phyloP scores from a whole-genome alignment of 2,797 vertebrate genomes.

The Poeciliopsis infans region DNA sequence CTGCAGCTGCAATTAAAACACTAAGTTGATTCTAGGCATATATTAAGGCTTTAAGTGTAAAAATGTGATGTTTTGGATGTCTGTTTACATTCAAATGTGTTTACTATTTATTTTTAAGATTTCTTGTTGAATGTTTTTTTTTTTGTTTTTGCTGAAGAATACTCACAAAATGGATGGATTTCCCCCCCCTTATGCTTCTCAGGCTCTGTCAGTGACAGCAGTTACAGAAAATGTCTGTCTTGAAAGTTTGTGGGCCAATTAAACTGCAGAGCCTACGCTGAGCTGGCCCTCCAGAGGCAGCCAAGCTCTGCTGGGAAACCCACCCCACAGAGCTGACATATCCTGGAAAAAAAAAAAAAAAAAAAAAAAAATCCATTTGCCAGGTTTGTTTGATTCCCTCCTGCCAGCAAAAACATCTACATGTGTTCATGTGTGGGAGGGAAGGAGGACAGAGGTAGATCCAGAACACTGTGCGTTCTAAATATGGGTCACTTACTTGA shows the following conservation, averaged over 20 bases:
- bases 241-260: constrained; percentile 53
- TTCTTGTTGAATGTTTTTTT: neutral
- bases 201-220: constrained; percentile 34
- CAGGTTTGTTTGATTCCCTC: constrained; percentile 58
- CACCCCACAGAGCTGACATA: constrained; percentile 46
- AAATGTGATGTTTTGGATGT: constrained; percentile 51
- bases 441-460: constrained; percentile 12
- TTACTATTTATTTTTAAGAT: neutral
- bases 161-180: constrained; percentile 26
- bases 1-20: constrained; percentile 32
- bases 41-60: constrained; percentile 16
- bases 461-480: constrained; percentile 34
- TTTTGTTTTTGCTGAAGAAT: neutral
- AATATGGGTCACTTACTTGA: constrained; percentile 19
- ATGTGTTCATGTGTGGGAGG: constrained; percentile 28
- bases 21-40: constrained; percentile 7
- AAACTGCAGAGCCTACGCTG: constrained; percentile 59
- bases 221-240: constrained; percentile 59
- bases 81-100: neutral
- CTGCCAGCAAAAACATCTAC: constrained; percentile 64
- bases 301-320: constrained; percentile 67
- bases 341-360: constrained; percentile 39
- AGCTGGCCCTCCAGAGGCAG: constrained; percentile 51
- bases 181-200: constrained; percentile 30
- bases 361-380: constrained; percentile 13